A percentile compares a stretch with the other conserved stretches of the same genome.
phyloP scores from a whole-genome alignment of 1,140 invertebrate species.

The Andricus grossulariae region DNA sequence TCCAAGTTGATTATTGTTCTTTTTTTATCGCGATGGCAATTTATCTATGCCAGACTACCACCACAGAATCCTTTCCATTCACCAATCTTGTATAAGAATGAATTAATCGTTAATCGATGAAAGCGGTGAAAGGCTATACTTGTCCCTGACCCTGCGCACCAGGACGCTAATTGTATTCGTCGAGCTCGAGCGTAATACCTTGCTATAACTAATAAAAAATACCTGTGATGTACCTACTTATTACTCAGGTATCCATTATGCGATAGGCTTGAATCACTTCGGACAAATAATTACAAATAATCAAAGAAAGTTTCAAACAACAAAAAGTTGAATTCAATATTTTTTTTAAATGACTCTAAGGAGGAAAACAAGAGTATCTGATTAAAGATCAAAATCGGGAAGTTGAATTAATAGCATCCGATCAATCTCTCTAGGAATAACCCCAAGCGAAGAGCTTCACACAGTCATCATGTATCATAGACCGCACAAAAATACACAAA shows the following conservation, averaged over 20 bases:
- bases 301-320: too few species aligned
- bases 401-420: too few species aligned
- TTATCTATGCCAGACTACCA: slow-evolving; percentile 24
- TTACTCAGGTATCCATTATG: not conserved
- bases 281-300: too few species aligned
- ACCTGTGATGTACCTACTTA: not conserved
- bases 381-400: too few species aligned
- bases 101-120: slow-evolving; percentile 40
- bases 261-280: too few species aligned
- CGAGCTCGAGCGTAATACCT: slow-evolving; percentile 44
- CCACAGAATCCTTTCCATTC: slow-evolving; percentile 25
- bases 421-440: too few species aligned
- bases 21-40: slow-evolving; percentile 25
- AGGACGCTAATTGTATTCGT: slow-evolving; percentile 25
- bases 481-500: too few species aligned
- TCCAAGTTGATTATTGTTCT: slow-evolving; percentile 21
- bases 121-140: slow-evolving; percentile 48
- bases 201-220: not conserved
- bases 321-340: too few species aligned
- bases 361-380: too few species aligned
- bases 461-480: too few species aligned
- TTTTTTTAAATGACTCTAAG: too few species aligned
- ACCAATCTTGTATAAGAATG: slow-evolving; percentile 20
- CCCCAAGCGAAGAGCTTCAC: too few species aligned
- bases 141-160: slow-evolving; percentile 44